Conservation (phyloP, 2,113 vertebrate genomes). For the Eupsittula cactorum region DNA sequence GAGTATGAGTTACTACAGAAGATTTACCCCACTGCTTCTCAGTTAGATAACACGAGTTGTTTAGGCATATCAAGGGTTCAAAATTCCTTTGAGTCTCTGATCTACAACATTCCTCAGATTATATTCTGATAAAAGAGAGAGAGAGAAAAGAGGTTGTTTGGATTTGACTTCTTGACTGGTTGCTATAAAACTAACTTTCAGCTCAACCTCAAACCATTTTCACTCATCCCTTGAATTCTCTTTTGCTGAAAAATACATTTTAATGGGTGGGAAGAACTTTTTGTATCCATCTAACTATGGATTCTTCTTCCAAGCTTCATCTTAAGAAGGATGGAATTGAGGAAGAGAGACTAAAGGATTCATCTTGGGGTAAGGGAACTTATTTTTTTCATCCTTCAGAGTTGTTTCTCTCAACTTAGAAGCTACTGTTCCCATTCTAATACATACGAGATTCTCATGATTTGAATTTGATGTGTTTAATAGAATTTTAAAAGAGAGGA, state of each 20-base stretch:
- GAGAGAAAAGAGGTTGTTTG: background rate
- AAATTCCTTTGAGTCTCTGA: background rate
- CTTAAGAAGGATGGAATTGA: slow-evolving; percentile 23
- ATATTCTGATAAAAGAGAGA: background rate
- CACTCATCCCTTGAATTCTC: background rate
- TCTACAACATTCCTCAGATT: slow-evolving; percentile 15
- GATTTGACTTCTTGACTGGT: background rate
- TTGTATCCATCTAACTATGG: slow-evolving; percentile 21
- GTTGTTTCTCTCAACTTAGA: background rate
- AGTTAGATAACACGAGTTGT: background rate
- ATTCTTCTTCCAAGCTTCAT: slow-evolving; percentile 31
- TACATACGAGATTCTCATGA: background rate
- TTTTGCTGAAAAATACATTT: background rate
- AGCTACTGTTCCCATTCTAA: background rate
- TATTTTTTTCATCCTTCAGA: background rate
- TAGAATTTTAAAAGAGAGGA: background rate
- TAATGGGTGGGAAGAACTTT: background rate
- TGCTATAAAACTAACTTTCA: slow-evolving; percentile 6
- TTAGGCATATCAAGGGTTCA: background rate
- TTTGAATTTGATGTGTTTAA: slow-evolving; percentile 19
- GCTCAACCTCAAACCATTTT: background rate
- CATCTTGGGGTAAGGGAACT: background rate
- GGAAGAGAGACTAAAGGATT: slow-evolving; percentile 19
- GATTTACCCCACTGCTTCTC: background rate
- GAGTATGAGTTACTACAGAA: background rate